A percentile compares a stretch with the other conserved stretches of the same genome.
These are phyloP conservation scores for Odocoileus virginianus DNA, from an alignment of 2,113 vertebrate species.

Conservation along the genomic window DNA sequence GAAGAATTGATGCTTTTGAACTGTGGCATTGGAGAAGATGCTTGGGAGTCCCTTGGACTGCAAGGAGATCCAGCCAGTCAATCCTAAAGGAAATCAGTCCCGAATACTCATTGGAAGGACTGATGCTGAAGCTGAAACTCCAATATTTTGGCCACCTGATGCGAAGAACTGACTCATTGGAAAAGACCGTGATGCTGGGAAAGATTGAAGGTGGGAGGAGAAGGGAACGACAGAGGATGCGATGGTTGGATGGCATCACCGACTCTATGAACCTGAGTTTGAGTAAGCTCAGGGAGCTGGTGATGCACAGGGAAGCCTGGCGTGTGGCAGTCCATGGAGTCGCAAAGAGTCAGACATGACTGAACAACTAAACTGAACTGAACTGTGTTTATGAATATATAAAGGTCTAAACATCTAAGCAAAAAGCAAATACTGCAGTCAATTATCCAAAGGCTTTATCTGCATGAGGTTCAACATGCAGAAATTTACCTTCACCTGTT, in stretches of 20 bases:
- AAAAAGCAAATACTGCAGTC: not conserved
- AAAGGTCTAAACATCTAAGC: conserved; percentile 8
- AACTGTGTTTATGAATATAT: not conserved
- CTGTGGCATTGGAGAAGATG: not conserved
- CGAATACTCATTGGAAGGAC: not conserved
- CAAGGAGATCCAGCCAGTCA: not conserved
- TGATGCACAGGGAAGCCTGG: not conserved
- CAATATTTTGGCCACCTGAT: not conserved
- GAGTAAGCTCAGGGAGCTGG: not conserved
- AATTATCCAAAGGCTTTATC: conserved; percentile 11
- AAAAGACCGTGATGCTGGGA: not conserved
- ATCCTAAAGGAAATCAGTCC: not conserved
- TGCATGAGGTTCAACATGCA: not conserved
- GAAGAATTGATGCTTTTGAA: not conserved
- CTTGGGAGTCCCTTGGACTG: not conserved
- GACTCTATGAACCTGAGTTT: not conserved
- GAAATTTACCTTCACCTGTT: not conserved
- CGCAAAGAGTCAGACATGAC: not conserved
- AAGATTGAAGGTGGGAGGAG: not conserved
- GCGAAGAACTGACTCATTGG: not conserved
- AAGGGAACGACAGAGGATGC: rapidly evolving
- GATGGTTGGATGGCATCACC: not conserved
- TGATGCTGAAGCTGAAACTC: not conserved
- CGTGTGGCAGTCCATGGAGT: not conserved
- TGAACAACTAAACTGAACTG: not conserved